phyloP scores from a whole-genome alignment of 2,888 invertebrate species.

The Pachycephus smyrnensis region DNA sequence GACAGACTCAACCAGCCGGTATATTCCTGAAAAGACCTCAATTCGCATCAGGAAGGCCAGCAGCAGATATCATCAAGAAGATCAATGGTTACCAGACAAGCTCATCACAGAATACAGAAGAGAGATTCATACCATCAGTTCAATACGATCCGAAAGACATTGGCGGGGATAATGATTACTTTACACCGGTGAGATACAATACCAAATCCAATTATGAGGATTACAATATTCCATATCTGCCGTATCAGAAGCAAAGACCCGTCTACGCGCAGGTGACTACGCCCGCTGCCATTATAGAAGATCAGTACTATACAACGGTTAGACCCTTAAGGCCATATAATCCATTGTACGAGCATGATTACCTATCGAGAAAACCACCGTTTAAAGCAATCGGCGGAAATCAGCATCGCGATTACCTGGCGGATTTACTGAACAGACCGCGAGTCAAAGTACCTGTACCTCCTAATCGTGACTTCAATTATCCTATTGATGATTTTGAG shows the following conservation, averaged over 20 bases:
- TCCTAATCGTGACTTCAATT: slow-evolving; percentile 24
- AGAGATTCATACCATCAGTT: slow-evolving; percentile 60
- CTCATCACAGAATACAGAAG: slow-evolving; percentile 30
- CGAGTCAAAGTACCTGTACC: slow-evolving; percentile 16
- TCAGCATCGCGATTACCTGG: slow-evolving; percentile 39
- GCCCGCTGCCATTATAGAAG: slow-evolving; percentile 27
- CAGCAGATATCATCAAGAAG: neutral
- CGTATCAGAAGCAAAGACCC: slow-evolving; percentile 27
- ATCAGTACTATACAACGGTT: slow-evolving; percentile 36
- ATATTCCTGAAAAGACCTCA: slow-evolving; percentile 16
- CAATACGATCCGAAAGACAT: slow-evolving; percentile 59
- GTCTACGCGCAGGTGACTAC: slow-evolving; percentile 18
- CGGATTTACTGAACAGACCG: slow-evolving; percentile 42
- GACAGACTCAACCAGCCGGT: slow-evolving; percentile 15
- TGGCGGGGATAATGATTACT: slow-evolving; percentile 50
- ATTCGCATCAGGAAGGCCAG: slow-evolving; percentile 1
- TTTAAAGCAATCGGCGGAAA: slow-evolving; percentile 25
- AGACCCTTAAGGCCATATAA: slow-evolving; percentile 44
- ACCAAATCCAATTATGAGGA: slow-evolving; percentile 45
- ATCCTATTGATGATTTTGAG: slow-evolving; percentile 43
- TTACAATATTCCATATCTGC: slow-evolving; percentile 16
- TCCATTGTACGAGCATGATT: slow-evolving; percentile 36
- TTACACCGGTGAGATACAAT: slow-evolving; percentile 54
- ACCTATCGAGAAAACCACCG: slow-evolving; percentile 34
- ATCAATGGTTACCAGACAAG: slow-evolving; percentile 1